Percentiles rank a stretch among this genome's conserved stretches.
These are phyloP conservation scores for Pseudomugil tenellus DNA, from an alignment of 2,797 vertebrate species.

Conservation along the genomic window DNA sequence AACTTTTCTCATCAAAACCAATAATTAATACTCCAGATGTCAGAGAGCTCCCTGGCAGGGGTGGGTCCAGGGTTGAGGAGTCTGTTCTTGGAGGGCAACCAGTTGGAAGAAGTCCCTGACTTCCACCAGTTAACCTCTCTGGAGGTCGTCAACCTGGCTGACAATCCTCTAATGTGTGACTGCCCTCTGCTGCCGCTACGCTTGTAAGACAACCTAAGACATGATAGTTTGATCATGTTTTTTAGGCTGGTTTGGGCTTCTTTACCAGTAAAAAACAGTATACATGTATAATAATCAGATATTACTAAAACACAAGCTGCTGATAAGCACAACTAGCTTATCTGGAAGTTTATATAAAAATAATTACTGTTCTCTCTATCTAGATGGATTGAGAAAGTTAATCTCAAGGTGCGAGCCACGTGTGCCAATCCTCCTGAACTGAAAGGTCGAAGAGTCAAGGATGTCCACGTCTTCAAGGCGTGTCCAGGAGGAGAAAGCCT, in stretches of 20 bases:
- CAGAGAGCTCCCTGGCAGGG: constrained; percentile 85
- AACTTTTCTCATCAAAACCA: background rate
- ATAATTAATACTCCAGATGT: constrained; percentile 79
- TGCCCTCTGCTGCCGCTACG: constrained; percentile 89
- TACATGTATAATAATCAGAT: background rate
- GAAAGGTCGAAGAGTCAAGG: constrained; percentile 85
- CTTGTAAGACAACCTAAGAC: constrained; percentile 78
- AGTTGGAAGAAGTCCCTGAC: constrained; percentile 84
- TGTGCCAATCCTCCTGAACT: constrained; percentile 87
- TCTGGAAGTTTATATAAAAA: background rate
- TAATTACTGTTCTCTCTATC: constrained; percentile 1
- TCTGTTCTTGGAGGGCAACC: constrained; percentile 91
- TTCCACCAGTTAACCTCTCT: constrained; percentile 82
- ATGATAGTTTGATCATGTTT: background rate
- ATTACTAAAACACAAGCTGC: background rate
- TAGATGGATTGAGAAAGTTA: constrained; percentile 93
- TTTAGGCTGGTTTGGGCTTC: background rate
- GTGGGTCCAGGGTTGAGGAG: constrained; percentile 85
- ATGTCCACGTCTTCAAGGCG: constrained; percentile 84
- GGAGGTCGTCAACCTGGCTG: constrained; percentile 91
- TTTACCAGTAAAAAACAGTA: background rate
- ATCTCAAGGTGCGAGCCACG: constrained; percentile 88
- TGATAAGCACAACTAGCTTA: background rate
- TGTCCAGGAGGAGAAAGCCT: constrained; percentile 83
- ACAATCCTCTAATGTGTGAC: constrained; percentile 91